Evolutionary conservation across 1,140 invertebrate species (phyloP), one percentile per base, ranked within the genome.

Genomic region (Pentalonia nigronervosa): DNA sequence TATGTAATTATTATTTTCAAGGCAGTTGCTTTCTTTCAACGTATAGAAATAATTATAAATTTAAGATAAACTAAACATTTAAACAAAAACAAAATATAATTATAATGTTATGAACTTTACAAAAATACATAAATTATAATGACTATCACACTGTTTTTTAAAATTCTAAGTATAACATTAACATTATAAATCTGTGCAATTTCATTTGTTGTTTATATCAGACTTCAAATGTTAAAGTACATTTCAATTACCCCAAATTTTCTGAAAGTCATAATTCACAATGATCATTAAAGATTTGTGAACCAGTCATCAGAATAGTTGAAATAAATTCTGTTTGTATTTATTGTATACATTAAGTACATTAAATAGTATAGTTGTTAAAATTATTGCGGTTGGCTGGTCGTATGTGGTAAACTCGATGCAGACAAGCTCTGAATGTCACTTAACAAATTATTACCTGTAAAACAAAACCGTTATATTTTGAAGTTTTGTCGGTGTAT

Each of bases 401-500:
- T 50, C 6, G 81, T 93, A 92, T 56, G 91, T 93, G 91, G 81
- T 86, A 93, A 93, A 93, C 91, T 93, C 21, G 76, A 93, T 84
- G 91, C 91, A 48, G 91, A 93, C 48, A 90, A 90, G 87, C 56
- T 90, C 76, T 90, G 56, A 94, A 90, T 91, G 56, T 90, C 93
- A 94, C 89, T 89, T 84, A 90, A 90, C 89, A 90, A 48, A 50
- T 94, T 94, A 67, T 94, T 84, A 91, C 90, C 89, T 94, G 93
- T 84, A 89, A 89, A 89, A 94, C 34, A 89, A 93, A 93, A 93
- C 86, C 25, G 60, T 93, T 90, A 93, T 67, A 90, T n/a, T 90
- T 83, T 91, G 76, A 92, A 90, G 93, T 92, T 91, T 91, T 94
- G 83, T 60, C 93, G 67, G 48, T 94, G 90, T 47, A 91, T 86